Conservation (phyloP, 2,113 vertebrate genomes). For the Eleginops maclovinus region DNA sequence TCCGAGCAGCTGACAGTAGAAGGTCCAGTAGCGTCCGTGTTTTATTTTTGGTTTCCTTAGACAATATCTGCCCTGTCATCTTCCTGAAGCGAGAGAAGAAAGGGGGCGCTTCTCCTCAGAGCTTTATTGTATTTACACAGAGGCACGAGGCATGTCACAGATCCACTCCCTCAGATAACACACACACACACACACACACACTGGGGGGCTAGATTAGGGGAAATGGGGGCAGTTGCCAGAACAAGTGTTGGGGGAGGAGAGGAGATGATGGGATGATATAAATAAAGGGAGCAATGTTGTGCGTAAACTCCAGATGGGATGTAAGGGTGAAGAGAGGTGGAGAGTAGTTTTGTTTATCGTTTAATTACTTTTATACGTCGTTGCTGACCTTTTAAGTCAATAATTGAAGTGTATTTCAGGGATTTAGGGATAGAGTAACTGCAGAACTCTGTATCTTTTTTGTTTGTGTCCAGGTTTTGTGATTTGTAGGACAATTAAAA, state of each 20-base stretch:
- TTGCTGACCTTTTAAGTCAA: neutral
- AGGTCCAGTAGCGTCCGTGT: neutral
- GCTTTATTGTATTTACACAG: slow-evolving; percentile 39
- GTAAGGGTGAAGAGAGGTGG: neutral
- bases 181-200: slow-evolving; percentile 19
- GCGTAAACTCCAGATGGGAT: neutral
- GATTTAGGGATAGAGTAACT: neutral
- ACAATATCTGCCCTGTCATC: slow-evolving; percentile 8
- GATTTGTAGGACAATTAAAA: neutral
- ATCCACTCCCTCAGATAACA: slow-evolving; percentile 48
- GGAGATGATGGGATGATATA: slow-evolving; percentile 8
- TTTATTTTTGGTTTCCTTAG: slow-evolving; percentile 9
- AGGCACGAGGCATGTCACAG: slow-evolving; percentile 33
- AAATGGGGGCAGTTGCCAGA: neutral
- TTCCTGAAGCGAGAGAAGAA: slow-evolving; percentile 4
- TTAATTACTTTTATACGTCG: too few species aligned
- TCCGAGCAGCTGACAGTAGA: neutral
- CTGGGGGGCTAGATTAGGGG: slow-evolving; percentile 21
- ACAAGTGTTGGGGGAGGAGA: neutral
- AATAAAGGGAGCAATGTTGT: neutral
- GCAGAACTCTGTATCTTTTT: neutral
- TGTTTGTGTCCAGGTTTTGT: neutral
- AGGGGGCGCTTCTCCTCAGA: slow-evolving; percentile 2
- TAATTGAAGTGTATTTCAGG: neutral
- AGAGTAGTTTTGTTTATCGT: neutral